phyloP scores from a whole-genome alignment of 2,113 vertebrate species.

The Penelope pileata region DNA sequence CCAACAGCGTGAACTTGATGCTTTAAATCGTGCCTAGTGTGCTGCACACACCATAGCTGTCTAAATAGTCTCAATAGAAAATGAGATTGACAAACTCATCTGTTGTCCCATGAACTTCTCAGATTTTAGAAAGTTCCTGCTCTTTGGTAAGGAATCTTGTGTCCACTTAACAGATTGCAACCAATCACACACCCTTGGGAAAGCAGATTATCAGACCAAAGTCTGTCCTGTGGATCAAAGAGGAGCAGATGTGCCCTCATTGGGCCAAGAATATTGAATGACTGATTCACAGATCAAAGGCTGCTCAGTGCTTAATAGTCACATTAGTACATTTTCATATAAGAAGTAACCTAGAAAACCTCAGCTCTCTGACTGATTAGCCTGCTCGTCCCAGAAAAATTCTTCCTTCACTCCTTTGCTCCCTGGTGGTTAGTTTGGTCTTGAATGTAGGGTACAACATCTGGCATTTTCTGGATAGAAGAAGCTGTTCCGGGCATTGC shows the following conservation, averaged over 20 bases:
- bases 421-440: neutral
- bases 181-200: neutral
- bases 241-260: neutral
- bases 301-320: neutral
- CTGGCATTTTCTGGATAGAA: neutral
- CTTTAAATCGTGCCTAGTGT: neutral
- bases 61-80: neutral
- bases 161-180: neutral
- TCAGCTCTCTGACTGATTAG: neutral
- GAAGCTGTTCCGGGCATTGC: neutral
- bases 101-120: neutral
- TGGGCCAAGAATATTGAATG: neutral
- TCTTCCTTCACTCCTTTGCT: neutral
- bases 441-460: neutral
- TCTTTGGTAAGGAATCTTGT: neutral
- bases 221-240: slow-evolving; percentile 28
- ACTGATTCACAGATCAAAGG: slow-evolving; percentile 50
- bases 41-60: neutral
- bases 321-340: neutral
- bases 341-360: slow-evolving; percentile 55
- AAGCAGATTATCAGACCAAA: neutral
- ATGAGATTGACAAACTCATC: neutral
- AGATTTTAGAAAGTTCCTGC: neutral
- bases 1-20: neutral
- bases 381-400: slow-evolving; percentile 15